Conservation (phyloP, 37 sponge, comb jelly and placozoan species). For the Agelas oroides region DNA sequence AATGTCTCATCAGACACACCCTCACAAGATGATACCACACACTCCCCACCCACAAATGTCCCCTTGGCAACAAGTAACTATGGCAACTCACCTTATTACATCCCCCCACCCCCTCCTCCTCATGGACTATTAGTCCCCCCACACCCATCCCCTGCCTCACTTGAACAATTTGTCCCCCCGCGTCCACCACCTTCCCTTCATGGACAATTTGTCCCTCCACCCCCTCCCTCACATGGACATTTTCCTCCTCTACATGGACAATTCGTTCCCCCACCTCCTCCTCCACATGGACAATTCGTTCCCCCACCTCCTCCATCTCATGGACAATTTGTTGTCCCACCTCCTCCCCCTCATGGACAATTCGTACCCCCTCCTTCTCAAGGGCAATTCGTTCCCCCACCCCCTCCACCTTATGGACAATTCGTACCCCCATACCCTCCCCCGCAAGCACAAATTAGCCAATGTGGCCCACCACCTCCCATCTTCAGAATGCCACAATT, state of each 20-base stretch:
- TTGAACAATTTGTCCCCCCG: not conserved
- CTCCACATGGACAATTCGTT: not conserved
- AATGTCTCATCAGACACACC: no score
- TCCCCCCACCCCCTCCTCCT: not conserved
- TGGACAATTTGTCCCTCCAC: not conserved
- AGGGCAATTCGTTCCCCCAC: not conserved
- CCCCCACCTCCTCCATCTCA: conserved; percentile 1
- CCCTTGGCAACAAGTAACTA: no score
- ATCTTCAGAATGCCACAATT: no score
- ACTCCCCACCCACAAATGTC: no score
- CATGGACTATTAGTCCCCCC: not conserved
- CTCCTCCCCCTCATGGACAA: not conserved
- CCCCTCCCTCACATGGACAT: not conserved
- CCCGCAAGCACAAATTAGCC: not conserved
- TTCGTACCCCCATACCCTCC: not conserved
- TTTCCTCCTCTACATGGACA: not conserved
- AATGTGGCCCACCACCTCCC: not conserved
- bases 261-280: no score
- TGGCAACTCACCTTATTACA: not conserved
- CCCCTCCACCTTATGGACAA: conserved; percentile 29
- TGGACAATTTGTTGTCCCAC: no score
- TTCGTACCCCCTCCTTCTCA: not conserved
- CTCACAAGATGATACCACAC: no score
- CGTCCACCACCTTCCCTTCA: not conserved
- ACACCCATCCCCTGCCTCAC: not conserved